Conservation (phyloP, 2,797 vertebrate genomes). For the Gobionotothen gibberifrons region DNA sequence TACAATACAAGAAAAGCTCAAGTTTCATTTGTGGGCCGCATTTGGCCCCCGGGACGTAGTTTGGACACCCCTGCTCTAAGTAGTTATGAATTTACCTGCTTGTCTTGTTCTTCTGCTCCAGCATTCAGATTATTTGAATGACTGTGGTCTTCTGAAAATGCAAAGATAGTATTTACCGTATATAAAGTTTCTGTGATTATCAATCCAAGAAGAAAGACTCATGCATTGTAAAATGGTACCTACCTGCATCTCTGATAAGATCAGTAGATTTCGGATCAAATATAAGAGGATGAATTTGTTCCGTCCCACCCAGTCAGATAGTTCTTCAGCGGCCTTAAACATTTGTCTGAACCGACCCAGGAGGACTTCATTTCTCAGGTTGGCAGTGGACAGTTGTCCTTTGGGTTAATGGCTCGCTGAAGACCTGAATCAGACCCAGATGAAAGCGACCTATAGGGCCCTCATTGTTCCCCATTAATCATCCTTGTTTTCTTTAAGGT, state of each 20-base stretch:
- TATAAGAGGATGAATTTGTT: constrained; percentile 1
- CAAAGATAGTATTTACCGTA: background rate
- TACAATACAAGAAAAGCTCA: too few relatives aligned
- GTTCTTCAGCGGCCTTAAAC: constrained; percentile 67
- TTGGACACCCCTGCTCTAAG: background rate
- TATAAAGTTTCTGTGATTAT: background rate
- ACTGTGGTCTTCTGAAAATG: background rate
- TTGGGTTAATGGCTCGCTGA: constrained; percentile 84
- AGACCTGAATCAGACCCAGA: constrained; percentile 86
- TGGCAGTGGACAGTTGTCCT: constrained; percentile 84
- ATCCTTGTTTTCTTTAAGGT: constrained; percentile 85
- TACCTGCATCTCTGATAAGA: constrained; percentile 50
- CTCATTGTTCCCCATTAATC: constrained; percentile 86
- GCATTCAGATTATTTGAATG: background rate
- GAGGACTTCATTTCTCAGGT: constrained; percentile 85
- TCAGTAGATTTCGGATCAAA: constrained; percentile 41
- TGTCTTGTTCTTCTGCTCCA: background rate
- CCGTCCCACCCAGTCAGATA: constrained; percentile 27
- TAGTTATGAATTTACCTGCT: background rate
- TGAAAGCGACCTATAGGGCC: constrained; percentile 84
- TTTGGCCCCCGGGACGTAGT: too few relatives aligned
- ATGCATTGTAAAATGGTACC: constrained; percentile 7
- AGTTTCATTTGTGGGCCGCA: too few relatives aligned
- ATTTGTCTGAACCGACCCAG: constrained; percentile 72
- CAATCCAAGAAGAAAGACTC: background rate